Conservation (phyloP, 2,888 invertebrate genomes). For the Pollenia griseotomentosa region DNA sequence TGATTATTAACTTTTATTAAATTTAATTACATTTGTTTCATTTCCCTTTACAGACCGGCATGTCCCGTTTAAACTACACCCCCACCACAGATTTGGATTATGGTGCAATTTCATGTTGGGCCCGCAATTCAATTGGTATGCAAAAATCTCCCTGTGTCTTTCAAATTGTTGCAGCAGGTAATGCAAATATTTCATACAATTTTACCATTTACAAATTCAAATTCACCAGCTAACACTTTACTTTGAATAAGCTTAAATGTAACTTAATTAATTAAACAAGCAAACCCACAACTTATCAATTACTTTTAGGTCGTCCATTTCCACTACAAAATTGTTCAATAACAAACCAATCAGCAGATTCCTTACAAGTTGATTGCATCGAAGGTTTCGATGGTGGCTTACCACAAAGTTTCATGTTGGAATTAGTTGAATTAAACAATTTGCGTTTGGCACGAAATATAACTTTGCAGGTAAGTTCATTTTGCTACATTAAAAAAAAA, state of each 20-base stretch:
- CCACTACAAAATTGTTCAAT: constrained; percentile 95
- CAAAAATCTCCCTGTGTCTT: constrained; percentile 94
- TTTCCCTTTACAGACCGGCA: constrained; percentile 80
- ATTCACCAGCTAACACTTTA: neutral
- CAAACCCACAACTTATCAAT: constrained; percentile 42
- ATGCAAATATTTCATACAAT: constrained; percentile 68
- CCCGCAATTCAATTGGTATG: constrained; percentile 92
- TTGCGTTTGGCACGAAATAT: constrained; percentile 85
- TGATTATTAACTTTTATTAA: neutral
- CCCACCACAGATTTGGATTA: constrained; percentile 95
- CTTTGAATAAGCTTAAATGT: neutral
- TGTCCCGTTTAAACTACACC: constrained; percentile 91
- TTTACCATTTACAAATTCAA: neutral
- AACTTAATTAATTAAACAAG: constrained; percentile 61
- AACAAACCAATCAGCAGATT: constrained; percentile 93
- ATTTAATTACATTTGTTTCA: constrained; percentile 40
- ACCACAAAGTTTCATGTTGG: constrained; percentile 93
- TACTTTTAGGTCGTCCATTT: constrained; percentile 91
- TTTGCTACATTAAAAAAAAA: neutral
- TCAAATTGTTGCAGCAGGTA: constrained; percentile 93
- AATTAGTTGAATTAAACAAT: constrained; percentile 90
- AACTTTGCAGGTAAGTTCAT: constrained; percentile 81
- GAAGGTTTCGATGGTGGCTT: constrained; percentile 95
- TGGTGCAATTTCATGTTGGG: constrained; percentile 94
- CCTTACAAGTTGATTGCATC: constrained; percentile 92